Evolutionary conservation across 2,888 invertebrate genomes (phyloP), one percentile per base, ranked within the genome.

Genomic region (Fragum whitleyi): DNA sequence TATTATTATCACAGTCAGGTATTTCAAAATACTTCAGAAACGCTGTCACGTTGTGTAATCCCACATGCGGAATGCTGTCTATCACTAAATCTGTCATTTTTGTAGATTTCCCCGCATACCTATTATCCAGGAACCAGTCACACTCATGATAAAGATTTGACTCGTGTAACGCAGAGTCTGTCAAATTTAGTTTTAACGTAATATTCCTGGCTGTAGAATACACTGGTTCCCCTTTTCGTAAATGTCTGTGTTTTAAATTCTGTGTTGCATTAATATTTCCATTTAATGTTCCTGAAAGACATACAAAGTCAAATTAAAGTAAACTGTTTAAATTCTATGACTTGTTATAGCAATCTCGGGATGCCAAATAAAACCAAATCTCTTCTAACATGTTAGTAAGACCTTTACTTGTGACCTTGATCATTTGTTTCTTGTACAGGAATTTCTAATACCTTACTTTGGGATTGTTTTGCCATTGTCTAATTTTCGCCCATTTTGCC

Each of bases 231-330:
- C 21, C 28, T 36, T 59, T 39, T 28, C 59, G 59, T 29, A 29
- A 42, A 26, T 16, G 36, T n/a, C 29, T 59, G 39, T 72, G 61
- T 39, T 19, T 39, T 59, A 79, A 47, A 11, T 36, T 57, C 67
- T 79, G 79, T 26, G 62, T 67, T 21, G 70, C 47, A 11, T 59
- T 57, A 19, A 79, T 36, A 28, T 79, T 75, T 32, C 79, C 79
- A 68, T 79, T 79, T n/a, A 79, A 47, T 19, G 59, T 67, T 11
- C 62, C 79, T 79, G 79, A 65, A 74, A 65, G 39, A 61, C 19
- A 39, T 75, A 68, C 23, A 19, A 19, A 9, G 32, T 36, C 32
- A n/a, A n/a, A n/a, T n/a, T n/a, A n/a, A n/a, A n/a, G n/a, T n/a
- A n/a, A n/a, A n/a, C n/a, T n/a, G n/a, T n/a, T n/a, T n/a, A n/a